phyloP scores from a whole-genome alignment of 2,888 invertebrate genomes.

The Stenchaetothrips biformis region DNA sequence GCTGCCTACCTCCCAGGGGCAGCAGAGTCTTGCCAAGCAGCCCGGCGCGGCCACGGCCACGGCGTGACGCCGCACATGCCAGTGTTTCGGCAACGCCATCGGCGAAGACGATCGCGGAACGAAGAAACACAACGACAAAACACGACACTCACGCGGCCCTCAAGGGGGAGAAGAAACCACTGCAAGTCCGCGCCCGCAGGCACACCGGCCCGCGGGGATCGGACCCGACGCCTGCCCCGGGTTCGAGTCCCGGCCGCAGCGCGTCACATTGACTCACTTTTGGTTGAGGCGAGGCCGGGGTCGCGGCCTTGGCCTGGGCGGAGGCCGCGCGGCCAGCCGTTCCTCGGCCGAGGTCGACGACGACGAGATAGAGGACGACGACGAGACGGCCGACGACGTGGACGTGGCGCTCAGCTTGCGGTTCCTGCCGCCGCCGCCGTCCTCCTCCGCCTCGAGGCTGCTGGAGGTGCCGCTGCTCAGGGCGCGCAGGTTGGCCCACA shows the following conservation, averaged over 20 bases:
- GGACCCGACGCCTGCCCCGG: background rate
- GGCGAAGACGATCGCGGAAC: too few species aligned
- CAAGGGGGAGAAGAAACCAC: background rate
- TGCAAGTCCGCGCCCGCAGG: background rate
- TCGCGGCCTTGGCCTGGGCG: slow-evolving; percentile 42
- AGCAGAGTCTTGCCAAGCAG: too few species aligned
- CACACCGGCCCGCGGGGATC: too few species aligned
- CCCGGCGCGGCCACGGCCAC: too few species aligned
- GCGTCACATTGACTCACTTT: background rate
- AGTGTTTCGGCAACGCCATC: too few species aligned
- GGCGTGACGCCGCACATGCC: too few species aligned
- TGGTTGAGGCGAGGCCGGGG: slow-evolving; percentile 3
- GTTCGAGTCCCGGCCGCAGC: background rate
- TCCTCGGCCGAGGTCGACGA: slow-evolving; percentile 44
- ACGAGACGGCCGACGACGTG: slow-evolving; percentile 45
- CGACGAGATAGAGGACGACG: slow-evolving; percentile 43
- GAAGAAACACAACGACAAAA: background rate
- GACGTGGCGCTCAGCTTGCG: slow-evolving; percentile 48
- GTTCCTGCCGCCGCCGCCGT: slow-evolving; percentile 52
- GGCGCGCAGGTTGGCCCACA: slow-evolving; percentile 51
- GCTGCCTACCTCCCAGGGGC: too few species aligned
- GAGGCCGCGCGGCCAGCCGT: slow-evolving; percentile 52
- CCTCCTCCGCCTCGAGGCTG: slow-evolving; percentile 50
- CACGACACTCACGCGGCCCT: background rate
- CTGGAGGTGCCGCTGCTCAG: slow-evolving; percentile 48